Conservation (phyloP, 1,140 invertebrate genomes). For the Macrosteles quadrilineatus region DNA sequence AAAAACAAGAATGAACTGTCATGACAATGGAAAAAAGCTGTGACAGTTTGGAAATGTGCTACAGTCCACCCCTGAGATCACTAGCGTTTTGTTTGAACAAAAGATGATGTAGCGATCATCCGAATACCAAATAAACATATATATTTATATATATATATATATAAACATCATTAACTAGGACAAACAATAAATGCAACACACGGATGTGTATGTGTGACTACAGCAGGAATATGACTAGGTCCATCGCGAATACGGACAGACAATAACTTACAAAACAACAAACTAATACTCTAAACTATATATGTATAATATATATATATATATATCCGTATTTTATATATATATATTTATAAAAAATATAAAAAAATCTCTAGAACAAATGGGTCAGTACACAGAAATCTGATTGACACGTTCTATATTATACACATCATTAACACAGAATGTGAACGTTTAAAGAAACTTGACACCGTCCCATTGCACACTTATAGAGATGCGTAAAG, state of each 20-base stretch:
- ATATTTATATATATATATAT: too few species aligned
- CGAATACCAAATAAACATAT: not conserved
- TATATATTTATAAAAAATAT: conserved; percentile 25
- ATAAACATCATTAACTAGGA: not conserved
- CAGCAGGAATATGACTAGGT: conserved; percentile 7
- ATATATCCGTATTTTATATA: conserved; percentile 1
- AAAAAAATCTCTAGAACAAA: conserved; percentile 19
- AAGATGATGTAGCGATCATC: not conserved
- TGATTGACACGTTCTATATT: conserved; percentile 13
- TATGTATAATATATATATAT: not conserved
- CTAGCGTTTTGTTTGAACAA: not conserved
- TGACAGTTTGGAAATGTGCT: not conserved
- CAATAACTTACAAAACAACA: conserved; percentile 17
- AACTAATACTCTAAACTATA: not conserved
- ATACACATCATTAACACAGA: conserved; percentile 10
- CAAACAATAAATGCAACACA: conserved; percentile 8
- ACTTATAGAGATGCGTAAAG: not conserved
- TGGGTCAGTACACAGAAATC: conserved; percentile 17
- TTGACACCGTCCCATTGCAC: conserved; percentile 11
- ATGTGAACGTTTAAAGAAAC: conserved; percentile 5
- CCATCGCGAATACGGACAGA: not conserved
- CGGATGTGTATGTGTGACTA: not conserved
- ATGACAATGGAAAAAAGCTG: too few species aligned
- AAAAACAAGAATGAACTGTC: too few species aligned
- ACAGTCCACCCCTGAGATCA: not conserved